Base-by-base conservation (phyloP, 2,113 vertebrate genomes). In the Scytalopus superciliaris region DNA sequence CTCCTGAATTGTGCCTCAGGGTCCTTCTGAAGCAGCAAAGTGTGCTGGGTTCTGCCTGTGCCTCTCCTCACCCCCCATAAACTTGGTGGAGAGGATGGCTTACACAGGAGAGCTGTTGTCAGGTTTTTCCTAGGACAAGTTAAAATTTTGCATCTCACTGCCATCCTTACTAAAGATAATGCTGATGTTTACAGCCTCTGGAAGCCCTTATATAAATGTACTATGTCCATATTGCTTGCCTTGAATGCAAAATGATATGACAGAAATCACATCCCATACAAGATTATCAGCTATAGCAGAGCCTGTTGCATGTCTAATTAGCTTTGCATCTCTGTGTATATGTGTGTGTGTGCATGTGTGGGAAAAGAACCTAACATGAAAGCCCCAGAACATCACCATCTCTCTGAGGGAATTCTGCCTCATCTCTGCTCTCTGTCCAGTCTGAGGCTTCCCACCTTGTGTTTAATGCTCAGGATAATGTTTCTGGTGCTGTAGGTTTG, bases 101-200 rank as follows among this genome's bases (percentile, higher is more conserved):
- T 84, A 64, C 12, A 5, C 21, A 53, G 25, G 24, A 83, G 37
- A 53, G 25, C 63, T 50, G 27, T 50, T 73, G 40, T 33, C 35
- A 68, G 44, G 12, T 19, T 75, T 93, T 74, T 30, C 45, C 69
- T 60, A 33, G 72, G 52, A 91, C 35, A 82, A 88, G 27, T 49
- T 67, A 45, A 77, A 89, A 86, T 68, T 84, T 56, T 80, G 60
- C 67, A 70, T 83, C 31, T 72, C 39, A 3, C 50, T 76, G 52
- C 84, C 35, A 39, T 73, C 67, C 49, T 75, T 60, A n/a, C 62
- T 64, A 28, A 89, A 78, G 39, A 59, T 89, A 83, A 87, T 75
- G 70, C 63, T 93, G 89, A 93, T 92, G 53, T 74, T 89, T 85
- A 68, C 37, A 95, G 81, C 67, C 81, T 37, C 24, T 85, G 50